These are phyloP conservation scores for Anguilla marmorata DNA, from an alignment of 2,797 vertebrate species.

Conservation along the genomic window DNA sequence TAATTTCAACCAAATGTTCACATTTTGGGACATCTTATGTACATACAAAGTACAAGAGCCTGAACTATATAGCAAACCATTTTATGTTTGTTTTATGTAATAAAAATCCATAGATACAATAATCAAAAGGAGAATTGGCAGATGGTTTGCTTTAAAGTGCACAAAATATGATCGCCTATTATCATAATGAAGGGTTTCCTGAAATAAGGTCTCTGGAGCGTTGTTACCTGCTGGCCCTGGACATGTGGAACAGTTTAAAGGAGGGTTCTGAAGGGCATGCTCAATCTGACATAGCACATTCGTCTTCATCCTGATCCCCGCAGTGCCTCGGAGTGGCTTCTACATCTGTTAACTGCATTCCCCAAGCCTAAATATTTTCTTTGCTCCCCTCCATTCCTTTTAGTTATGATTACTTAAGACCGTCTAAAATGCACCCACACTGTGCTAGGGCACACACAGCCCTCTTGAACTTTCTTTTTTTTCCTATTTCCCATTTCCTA, in stretches of 20 bases:
- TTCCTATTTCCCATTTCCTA: background rate
- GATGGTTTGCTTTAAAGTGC: background rate
- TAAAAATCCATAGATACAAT: background rate
- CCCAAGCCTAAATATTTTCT: constrained; percentile 39
- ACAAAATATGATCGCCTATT: constrained; percentile 14
- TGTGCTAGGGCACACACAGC: background rate
- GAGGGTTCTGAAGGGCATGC: constrained; percentile 40
- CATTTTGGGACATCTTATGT: background rate
- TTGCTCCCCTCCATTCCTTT: constrained; percentile 14
- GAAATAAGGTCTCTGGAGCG: constrained; percentile 31
- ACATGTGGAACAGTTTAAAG: constrained; percentile 56
- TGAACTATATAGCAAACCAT: background rate
- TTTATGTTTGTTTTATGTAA: background rate
- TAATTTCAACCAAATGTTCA: background rate
- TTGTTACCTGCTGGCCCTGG: constrained; percentile 45
- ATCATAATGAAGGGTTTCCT: constrained; percentile 27
- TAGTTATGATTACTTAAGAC: constrained; percentile 7
- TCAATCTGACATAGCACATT: constrained; percentile 54
- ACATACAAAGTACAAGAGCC: background rate
- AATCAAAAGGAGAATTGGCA: background rate
- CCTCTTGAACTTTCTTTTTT: background rate
- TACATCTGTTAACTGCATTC: constrained; percentile 52
- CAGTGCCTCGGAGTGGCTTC: constrained; percentile 50
- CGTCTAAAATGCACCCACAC: background rate
- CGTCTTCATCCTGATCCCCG: constrained; percentile 51